phyloP scores from a whole-genome alignment of 2,113 vertebrate species.

The Ailurus styani region DNA sequence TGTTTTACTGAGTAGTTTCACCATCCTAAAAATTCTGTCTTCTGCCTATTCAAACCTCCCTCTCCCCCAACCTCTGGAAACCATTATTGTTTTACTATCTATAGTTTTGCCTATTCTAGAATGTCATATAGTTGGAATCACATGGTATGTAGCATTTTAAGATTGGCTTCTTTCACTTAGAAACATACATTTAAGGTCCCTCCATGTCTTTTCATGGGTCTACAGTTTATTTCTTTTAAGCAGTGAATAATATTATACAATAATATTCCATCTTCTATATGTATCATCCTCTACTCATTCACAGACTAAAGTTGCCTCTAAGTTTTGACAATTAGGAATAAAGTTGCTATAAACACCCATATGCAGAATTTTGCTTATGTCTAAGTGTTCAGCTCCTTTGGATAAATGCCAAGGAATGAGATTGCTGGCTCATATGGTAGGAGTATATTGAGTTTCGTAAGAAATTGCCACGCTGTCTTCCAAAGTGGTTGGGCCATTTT shows the following conservation, averaged over 20 bases:
- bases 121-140: background rate
- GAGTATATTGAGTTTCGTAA: background rate
- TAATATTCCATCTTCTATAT: background rate
- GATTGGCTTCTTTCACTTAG: background rate
- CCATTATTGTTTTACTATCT: accelerated
- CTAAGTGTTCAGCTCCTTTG: background rate
- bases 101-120: background rate
- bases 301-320: background rate
- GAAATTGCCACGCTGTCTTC: background rate
- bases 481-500: background rate
- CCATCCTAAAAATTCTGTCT: accelerated
- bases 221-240: background rate
- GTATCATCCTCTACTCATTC: background rate
- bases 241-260: no score
- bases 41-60: background rate
- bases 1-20: no score
- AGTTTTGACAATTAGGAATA: background rate
- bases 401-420: background rate
- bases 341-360: no score
- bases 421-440: background rate
- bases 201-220: background rate
- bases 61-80: background rate
- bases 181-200: background rate
- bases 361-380: background rate
- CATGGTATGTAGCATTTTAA: background rate